A percentile compares a stretch with the other conserved stretches of the same genome.
These are phyloP conservation scores for Melanotaenia maccullochi DNA, from an alignment of 2,797 vertebrate genomes.

Conservation along the genomic window DNA sequence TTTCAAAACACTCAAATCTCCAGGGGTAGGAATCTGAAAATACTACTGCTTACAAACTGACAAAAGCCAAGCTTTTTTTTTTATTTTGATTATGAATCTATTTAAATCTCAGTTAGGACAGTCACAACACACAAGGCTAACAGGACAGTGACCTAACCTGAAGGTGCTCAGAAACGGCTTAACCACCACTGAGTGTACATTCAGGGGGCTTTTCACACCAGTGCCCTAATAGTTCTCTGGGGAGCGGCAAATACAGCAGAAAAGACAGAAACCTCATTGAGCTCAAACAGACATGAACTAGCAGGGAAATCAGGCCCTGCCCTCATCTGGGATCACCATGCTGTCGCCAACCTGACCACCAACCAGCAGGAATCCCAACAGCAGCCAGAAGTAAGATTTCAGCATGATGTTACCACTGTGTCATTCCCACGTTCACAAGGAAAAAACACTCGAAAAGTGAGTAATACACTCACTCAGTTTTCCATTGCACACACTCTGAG, in stretches of 20 bases:
- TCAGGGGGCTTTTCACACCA: slow-evolving; percentile 79
- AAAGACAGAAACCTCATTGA: slow-evolving; percentile 74
- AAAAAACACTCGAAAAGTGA: slow-evolving; percentile 13
- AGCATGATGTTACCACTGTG: slow-evolving; percentile 4
- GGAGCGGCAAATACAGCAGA: slow-evolving; percentile 82
- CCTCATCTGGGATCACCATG: slow-evolving; percentile 46
- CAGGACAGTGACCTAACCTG: slow-evolving; percentile 27
- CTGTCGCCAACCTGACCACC: slow-evolving; percentile 39
- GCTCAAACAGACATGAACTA: slow-evolving; percentile 69
- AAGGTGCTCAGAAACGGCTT: slow-evolving; percentile 60
- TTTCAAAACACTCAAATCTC: background rate
- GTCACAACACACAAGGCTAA: slow-evolving; percentile 11
- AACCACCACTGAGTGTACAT: slow-evolving; percentile 70
- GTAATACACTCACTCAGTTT: background rate
- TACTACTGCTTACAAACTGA: background rate
- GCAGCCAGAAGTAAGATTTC: slow-evolving; percentile 33
- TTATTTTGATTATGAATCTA: background rate
- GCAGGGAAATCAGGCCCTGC: slow-evolving; percentile 42
- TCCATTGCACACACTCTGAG: slow-evolving; percentile 16
- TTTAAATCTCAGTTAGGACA: slow-evolving; percentile 10
- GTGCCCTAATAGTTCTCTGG: slow-evolving; percentile 79
- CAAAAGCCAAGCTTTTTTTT: slow-evolving; percentile 1
- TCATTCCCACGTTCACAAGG: slow-evolving; percentile 20
- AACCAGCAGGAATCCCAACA: slow-evolving; percentile 32
- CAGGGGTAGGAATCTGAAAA: background rate